Conservation (phyloP, 2,888 invertebrate species). For the Hermaeophaga mercurialis region DNA sequence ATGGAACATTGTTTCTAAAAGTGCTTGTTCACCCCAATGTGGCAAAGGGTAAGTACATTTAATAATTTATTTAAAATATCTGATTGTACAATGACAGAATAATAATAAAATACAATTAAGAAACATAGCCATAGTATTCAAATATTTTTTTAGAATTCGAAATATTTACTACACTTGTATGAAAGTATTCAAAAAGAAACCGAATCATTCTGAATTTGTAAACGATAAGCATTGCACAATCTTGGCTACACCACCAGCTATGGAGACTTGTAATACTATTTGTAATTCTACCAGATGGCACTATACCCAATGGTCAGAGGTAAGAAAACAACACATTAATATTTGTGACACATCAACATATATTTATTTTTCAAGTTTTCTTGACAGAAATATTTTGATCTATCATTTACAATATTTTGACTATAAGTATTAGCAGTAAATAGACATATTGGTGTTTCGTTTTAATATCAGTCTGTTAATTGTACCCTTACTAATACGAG, state of each 20-base stretch:
- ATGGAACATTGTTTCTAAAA: conserved; percentile 63
- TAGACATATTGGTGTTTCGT: conserved; percentile 37
- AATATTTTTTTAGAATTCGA: conserved; percentile 54
- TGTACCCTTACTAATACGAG: conserved; percentile 28
- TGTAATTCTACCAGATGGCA: conserved; percentile 72
- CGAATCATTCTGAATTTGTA: conserved; percentile 43
- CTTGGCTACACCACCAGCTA: conserved; percentile 59
- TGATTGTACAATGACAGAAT: not conserved
- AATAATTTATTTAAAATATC: not conserved
- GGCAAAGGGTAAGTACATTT: conserved; percentile 68
- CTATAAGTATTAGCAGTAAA: conserved; percentile 18
- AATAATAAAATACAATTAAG: not conserved
- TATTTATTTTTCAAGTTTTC: conserved; percentile 11
- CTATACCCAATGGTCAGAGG: conserved; percentile 74
- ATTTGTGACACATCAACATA: not conserved
- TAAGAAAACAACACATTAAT: conserved; percentile 52
- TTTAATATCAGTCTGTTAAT: conserved; percentile 36
- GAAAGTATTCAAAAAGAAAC: conserved; percentile 54
- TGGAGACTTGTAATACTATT: conserved; percentile 65
- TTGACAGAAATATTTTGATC: conserved; percentile 21
- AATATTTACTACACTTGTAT: conserved; percentile 67
- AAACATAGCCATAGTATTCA: not conserved
- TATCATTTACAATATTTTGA: conserved; percentile 16
- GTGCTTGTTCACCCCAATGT: conserved; percentile 73
- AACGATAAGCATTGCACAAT: conserved; percentile 59